Conservation (phyloP, 2,888 invertebrate genomes). For the Willowsia nigromaculata region DNA sequence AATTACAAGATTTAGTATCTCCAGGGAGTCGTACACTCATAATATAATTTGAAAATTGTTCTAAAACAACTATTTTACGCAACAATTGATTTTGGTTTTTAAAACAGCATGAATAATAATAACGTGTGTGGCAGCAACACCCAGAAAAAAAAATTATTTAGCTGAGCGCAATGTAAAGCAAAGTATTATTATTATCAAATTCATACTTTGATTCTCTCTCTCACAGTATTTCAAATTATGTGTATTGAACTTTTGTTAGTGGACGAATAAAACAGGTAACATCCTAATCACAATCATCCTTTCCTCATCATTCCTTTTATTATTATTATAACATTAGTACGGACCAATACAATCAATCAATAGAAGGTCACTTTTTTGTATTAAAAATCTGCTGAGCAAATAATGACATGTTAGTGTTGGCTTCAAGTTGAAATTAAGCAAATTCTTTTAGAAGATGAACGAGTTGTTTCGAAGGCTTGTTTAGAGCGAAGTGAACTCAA, state of each 20-base stretch:
- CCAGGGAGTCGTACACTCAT: neutral
- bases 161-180: neutral
- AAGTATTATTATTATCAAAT: slow-evolving; percentile 27
- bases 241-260: neutral
- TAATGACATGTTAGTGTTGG: slow-evolving; percentile 49
- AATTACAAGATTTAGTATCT: no score
- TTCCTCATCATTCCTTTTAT: neutral
- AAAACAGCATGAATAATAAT: neutral
- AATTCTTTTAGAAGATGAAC: slow-evolving; percentile 49
- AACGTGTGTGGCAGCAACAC: neutral
- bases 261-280: slow-evolving; percentile 43
- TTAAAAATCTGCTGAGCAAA: slow-evolving; percentile 44
- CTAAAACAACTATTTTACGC: neutral
- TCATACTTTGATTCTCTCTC: slow-evolving; percentile 9
- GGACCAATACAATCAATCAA: slow-evolving; percentile 67
- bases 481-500: slow-evolving; percentile 62
- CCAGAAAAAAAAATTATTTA: neutral
- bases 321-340: slow-evolving; percentile 19
- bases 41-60: neutral
- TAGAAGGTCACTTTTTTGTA: slow-evolving; percentile 58
- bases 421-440: slow-evolving; percentile 51
- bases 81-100: neutral
- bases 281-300: neutral
- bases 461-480: slow-evolving; percentile 63
- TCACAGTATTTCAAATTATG: slow-evolving; percentile 39